These are phyloP conservation scores for Campoplex nolae DNA, from an alignment of 2,888 invertebrate genomes.

Conservation along the genomic window DNA sequence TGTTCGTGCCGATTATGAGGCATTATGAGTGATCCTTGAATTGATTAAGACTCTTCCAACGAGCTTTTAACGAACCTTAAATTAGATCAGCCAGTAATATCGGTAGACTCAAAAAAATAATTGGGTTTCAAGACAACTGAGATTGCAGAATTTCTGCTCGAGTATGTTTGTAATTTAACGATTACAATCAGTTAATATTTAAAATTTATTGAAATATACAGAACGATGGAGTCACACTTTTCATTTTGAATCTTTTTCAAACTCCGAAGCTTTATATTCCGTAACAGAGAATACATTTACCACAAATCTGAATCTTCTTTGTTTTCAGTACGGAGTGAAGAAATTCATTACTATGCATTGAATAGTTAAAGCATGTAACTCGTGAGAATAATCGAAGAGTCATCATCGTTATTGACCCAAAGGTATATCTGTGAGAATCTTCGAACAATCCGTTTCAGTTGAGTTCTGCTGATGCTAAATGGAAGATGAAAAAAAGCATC, in stretches of 20 bases:
- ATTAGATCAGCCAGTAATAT: background rate
- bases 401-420: background rate
- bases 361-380: background rate
- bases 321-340: background rate
- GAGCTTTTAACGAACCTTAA: constrained; percentile 2
- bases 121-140: background rate
- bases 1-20: constrained; percentile 26
- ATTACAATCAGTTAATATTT: background rate
- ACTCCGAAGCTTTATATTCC: background rate
- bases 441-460: constrained; percentile 1
- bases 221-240: background rate
- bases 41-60: background rate
- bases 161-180: too few relatives aligned
- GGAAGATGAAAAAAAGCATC: constrained; percentile 13
- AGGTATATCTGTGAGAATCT: background rate
- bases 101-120: background rate
- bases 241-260: background rate
- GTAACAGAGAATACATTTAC: background rate
- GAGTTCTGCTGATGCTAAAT: constrained; percentile 19
- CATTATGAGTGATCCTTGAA: background rate
- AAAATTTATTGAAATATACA: background rate
- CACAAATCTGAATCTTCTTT: background rate
- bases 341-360: background rate
- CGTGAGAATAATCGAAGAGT: constrained; percentile 18
- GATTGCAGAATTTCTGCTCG: too few relatives aligned